phyloP scores from a whole-genome alignment of 2,797 vertebrate genomes.

The Onychomys leucogaster region DNA sequence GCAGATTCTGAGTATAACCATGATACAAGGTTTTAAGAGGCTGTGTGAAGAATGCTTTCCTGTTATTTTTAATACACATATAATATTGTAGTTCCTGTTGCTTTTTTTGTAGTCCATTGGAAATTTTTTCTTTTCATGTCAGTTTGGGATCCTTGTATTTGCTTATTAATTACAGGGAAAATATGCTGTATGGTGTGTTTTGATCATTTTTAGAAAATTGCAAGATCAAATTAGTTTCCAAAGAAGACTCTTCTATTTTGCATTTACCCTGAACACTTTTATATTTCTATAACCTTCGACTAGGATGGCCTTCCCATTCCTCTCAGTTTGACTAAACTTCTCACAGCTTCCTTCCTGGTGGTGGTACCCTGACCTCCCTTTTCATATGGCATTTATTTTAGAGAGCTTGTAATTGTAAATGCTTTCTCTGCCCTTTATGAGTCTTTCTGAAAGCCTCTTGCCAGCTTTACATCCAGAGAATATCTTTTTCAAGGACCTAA shows the following conservation, averaged over 20 bases:
- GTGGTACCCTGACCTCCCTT: not conserved
- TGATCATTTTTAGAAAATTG: not conserved
- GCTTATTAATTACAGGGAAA: not conserved
- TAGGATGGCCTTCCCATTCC: not conserved
- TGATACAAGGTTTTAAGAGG: not conserved
- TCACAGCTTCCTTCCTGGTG: not conserved
- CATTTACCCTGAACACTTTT: not conserved
- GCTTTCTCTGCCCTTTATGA: not conserved
- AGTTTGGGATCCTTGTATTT: not conserved
- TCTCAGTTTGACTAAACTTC: not conserved
- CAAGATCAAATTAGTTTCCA: conserved; percentile 3
- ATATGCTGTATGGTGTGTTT: not conserved
- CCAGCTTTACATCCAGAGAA: not conserved
- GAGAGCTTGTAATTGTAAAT: conserved; percentile 21
- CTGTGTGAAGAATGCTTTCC: not conserved
- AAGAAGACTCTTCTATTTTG: not conserved
- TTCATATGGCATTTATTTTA: conserved; percentile 38
- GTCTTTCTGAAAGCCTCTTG: not conserved
- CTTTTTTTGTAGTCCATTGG: not conserved
- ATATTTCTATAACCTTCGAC: not conserved
- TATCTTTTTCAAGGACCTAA: conserved; percentile 9
- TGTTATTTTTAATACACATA: not conserved
- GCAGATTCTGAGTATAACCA: not conserved
- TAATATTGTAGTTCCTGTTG: not conserved
- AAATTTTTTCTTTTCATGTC: not conserved